These are phyloP conservation scores for Drosophila eugracilis DNA, from an alignment of 1,140 invertebrate genomes.

Conservation along the genomic window DNA sequence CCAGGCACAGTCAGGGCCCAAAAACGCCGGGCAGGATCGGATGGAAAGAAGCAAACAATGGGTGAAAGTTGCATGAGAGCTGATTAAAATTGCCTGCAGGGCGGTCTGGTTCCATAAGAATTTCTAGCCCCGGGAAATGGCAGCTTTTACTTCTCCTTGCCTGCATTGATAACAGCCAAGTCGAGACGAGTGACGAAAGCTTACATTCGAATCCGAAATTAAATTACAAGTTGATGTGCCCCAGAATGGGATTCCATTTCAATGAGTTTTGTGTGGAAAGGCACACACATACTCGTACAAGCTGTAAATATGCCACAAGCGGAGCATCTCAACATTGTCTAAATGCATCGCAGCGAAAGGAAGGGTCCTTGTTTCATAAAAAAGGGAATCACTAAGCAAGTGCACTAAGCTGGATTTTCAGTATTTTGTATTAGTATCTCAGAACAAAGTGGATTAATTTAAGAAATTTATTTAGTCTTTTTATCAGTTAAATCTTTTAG, in stretches of 20 bases:
- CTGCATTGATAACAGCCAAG: constrained; percentile 29
- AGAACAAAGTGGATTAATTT: too few species aligned
- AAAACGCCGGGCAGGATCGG: constrained; percentile 13
- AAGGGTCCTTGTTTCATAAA: neutral
- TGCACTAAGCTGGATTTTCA: neutral
- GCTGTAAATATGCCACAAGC: constrained; percentile 21
- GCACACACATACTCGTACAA: constrained; percentile 9
- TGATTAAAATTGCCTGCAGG: constrained; percentile 57
- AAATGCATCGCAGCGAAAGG: constrained; percentile 12
- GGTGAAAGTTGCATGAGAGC: constrained; percentile 34
- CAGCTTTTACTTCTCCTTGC: neutral
- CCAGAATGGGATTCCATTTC: constrained; percentile 44
- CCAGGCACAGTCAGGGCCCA: constrained; percentile 23
- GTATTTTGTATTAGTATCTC: neutral
- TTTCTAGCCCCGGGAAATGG: constrained; percentile 4
- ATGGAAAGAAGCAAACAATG: constrained; percentile 48
- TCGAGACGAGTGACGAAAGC: constrained; percentile 25
- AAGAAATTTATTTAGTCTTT: too few species aligned
- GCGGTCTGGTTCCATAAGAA: constrained; percentile 4
- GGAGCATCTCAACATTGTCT: constrained; percentile 19
- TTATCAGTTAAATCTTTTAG: too few species aligned
- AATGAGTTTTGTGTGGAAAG: constrained; percentile 30
- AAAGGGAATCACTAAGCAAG: neutral
- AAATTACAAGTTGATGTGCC: constrained; percentile 44
- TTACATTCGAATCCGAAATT: constrained; percentile 34